Evolutionary conservation across 2,797 vertebrate genomes (phyloP).

Genomic region (Gobio occitaniae): DNA sequence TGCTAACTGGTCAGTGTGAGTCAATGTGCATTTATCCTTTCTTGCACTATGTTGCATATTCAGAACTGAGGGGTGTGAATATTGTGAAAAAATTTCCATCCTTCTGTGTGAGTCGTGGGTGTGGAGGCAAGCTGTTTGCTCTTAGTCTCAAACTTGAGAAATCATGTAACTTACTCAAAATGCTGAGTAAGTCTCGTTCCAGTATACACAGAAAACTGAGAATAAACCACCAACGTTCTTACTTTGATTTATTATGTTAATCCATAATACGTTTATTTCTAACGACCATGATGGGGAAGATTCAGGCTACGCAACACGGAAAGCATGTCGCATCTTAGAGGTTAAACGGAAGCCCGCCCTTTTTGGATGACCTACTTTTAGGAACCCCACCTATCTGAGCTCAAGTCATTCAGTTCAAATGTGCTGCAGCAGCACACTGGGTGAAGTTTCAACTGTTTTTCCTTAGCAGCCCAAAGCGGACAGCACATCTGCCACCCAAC

Average conservation of each 20-base stretch:
- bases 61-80: slow-evolving; percentile 51
- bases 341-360: slow-evolving; percentile 46
- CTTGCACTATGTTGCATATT: slow-evolving; percentile 31
- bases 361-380: slow-evolving; percentile 60
- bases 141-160: slow-evolving; percentile 39
- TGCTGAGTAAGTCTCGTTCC: slow-evolving; percentile 39
- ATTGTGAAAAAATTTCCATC: slow-evolving; percentile 53
- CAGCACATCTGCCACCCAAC: slow-evolving; percentile 66
- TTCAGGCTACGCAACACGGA: slow-evolving; percentile 29
- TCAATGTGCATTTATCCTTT: slow-evolving; percentile 17
- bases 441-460: slow-evolving; percentile 52
- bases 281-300: neutral
- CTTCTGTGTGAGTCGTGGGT: slow-evolving; percentile 38
- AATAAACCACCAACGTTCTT: neutral
- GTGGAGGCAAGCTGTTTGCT: slow-evolving; percentile 43
- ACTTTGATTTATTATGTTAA: slow-evolving; percentile 6
- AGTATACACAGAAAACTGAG: neutral
- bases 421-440: slow-evolving; percentile 31
- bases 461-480: slow-evolving; percentile 52
- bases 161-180: slow-evolving; percentile 30
- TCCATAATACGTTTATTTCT: neutral
- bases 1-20: slow-evolving; percentile 19
- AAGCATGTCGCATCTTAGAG: slow-evolving; percentile 51
- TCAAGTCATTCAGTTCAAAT: slow-evolving; percentile 46
- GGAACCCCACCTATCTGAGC: slow-evolving; percentile 55